phyloP scores from a whole-genome alignment of 2,888 invertebrate genomes.

The Leptarthrus brevirostris region DNA sequence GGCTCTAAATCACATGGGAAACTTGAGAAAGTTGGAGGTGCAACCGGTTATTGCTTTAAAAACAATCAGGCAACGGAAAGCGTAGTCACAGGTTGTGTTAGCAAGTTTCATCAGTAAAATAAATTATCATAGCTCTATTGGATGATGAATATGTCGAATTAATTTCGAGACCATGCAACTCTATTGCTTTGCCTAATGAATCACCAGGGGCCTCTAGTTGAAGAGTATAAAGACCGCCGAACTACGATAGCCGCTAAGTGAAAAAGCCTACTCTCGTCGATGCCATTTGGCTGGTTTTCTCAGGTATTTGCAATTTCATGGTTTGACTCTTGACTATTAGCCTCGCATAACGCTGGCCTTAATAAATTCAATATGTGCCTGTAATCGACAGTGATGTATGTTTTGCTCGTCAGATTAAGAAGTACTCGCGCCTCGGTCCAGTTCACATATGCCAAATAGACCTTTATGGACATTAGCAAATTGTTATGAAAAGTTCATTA shows the following conservation, averaged over 20 bases:
- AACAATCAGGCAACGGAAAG: conserved; percentile 24
- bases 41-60: conserved; percentile 19
- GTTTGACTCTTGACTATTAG: conserved; percentile 14
- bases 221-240: conserved; percentile 25
- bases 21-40: conserved; percentile 10
- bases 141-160: conserved; percentile 37
- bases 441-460: conserved; percentile 7
- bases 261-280: too few relatives aligned
- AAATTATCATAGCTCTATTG: conserved; percentile 25
- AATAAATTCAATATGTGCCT: conserved; percentile 36
- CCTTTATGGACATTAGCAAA: too few relatives aligned
- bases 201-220: conserved; percentile 18
- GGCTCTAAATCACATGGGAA: conserved; percentile 7
- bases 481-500: too few relatives aligned
- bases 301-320: too few relatives aligned
- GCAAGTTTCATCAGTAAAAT: conserved; percentile 23
- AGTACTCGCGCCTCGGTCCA: not conserved
- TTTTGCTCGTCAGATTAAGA: not conserved
- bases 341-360: conserved; percentile 28
- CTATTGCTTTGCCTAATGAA: conserved; percentile 28
- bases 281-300: too few relatives aligned
- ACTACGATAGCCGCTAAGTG: too few relatives aligned
- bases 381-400: conserved; percentile 38
- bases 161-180: conserved; percentile 35
- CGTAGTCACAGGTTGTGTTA: not conserved